These are phyloP conservation scores for Drosophila kepulauana DNA, from an alignment of 1,140 invertebrate species.

Conservation along the genomic window DNA sequence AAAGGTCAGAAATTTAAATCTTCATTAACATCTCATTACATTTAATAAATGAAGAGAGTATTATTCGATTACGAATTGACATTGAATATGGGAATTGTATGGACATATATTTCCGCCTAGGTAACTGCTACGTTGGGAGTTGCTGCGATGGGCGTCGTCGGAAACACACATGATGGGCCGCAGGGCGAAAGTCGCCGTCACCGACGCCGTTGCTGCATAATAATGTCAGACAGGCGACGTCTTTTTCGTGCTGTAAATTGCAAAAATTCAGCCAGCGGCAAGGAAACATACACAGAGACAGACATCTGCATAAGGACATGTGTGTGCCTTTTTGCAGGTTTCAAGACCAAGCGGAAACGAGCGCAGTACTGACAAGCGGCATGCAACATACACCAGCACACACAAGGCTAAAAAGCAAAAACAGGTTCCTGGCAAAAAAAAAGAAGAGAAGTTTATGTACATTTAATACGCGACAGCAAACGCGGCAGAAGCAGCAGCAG, in stretches of 20 bases:
- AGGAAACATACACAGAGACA: constrained; percentile 29
- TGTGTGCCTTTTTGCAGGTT: constrained; percentile 65
- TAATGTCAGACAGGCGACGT: constrained; percentile 81
- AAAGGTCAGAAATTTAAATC: not conserved
- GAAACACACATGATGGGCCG: constrained; percentile 64
- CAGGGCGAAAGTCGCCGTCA: constrained; percentile 75
- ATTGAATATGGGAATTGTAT: too few relatives aligned
- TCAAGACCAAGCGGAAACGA: constrained; percentile 77
- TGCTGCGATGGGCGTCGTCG: constrained; percentile 31
- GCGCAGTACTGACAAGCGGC: constrained; percentile 57
- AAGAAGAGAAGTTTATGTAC: constrained; percentile 70
- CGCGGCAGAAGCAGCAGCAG: constrained; percentile 53
- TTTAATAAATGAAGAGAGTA: too few relatives aligned
- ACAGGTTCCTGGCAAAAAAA: constrained; percentile 3
- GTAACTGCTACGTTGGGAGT: not conserved
- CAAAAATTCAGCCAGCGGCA: constrained; percentile 69
- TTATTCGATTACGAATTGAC: too few relatives aligned
- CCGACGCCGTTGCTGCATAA: constrained; percentile 77
- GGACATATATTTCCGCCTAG: not conserved
- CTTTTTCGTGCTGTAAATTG: constrained; percentile 79
- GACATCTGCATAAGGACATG: constrained; percentile 51
- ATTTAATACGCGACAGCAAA: constrained; percentile 65
- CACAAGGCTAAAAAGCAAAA: constrained; percentile 19
- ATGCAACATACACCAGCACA: constrained; percentile 36
- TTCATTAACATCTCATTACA: too few relatives aligned